Base-by-base conservation (phyloP, 2,888 invertebrate genomes). In the Morpho helenor region DNA sequence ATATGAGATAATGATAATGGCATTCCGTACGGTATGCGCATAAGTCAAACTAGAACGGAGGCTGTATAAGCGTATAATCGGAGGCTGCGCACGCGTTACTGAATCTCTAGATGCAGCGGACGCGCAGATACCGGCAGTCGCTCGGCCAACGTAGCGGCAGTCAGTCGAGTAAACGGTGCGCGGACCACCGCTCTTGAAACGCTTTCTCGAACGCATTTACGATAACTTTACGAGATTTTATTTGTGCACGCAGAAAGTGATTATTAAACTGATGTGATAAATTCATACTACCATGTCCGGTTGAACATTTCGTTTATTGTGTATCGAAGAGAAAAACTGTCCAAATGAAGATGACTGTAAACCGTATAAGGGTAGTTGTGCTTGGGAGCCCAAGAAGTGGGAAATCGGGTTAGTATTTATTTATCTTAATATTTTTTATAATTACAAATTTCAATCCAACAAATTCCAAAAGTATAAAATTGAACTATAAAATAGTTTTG, bases 361-460 rank as follows among this genome's bases (percentile, higher is more conserved):
- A 94, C 89, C 93, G 94, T 84, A 95, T 95, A 87, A 93, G 94
- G 91, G 94, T 95, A 84, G 95, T 95, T 88, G 95, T 95, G 82
- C 91, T 95, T 80, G 95, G 95, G 76, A 94, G 94, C 81, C 92
- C 94, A 75, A 92, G 94, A 77, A 94, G 95, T 80, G 95, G 95
- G 77, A 95, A 95, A 90, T 95, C 95, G 84, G 95, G 95, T 95
- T 85, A 92, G 93, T 90, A 80, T 62, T 4, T 55, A 51, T 7
- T 31, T 23, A 22, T 43, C 23, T 9, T 45, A 23, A 9, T 3
- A 43, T 16, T 39, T 4, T 41, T 43, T 59, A 41, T 57, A 40
- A n/a, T 49, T 16, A 16, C 16, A 16, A 16, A 16, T 16, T 16
- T 16, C 16, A 2, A 16, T 16, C 16, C 16, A 16, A 16, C 16